phyloP scores from a whole-genome alignment of 35 echinoderm and acorn worm genomes.

The Hemicentrotus pulcherrimus region DNA sequence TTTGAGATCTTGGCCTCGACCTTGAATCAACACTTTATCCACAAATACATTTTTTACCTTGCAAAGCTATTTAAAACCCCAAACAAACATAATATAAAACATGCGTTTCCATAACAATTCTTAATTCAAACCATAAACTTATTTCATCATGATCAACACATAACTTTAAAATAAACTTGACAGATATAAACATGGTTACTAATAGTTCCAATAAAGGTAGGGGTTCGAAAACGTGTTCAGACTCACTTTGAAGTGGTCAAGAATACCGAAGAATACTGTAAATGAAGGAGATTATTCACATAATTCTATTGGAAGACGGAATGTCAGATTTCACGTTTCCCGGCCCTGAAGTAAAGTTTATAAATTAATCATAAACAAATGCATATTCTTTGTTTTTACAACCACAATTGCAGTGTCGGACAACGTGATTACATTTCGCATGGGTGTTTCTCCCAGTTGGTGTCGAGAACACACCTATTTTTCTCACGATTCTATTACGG shows the following conservation, averaged over 20 bases:
- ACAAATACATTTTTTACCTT: neutral
- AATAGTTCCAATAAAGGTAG: neutral
- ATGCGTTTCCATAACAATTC: neutral
- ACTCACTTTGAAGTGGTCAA: neutral
- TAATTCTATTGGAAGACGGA: neutral
- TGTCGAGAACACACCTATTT: neutral
- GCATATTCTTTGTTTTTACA: neutral
- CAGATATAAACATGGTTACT: too few species aligned
- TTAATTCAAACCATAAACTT: neutral
- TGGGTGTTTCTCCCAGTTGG: neutral
- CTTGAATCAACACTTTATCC: neutral
- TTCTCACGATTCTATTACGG: conserved; percentile 11
- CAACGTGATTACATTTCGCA: too few species aligned
- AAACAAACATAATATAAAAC: neutral
- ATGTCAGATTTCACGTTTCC: neutral
- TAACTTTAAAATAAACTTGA: too few species aligned
- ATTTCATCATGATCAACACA: neutral
- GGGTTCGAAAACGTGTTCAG: neutral
- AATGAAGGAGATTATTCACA: neutral
- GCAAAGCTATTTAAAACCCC: neutral
- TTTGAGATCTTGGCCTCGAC: neutral
- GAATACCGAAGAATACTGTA: neutral
- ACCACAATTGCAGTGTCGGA: neutral
- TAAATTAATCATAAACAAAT: neutral
- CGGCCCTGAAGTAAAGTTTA: neutral